Percentiles rank a stretch among this genome's conserved stretches.
phyloP scores from a whole-genome alignment of 2,797 vertebrate genomes.

The Bucorvus abyssinicus region DNA sequence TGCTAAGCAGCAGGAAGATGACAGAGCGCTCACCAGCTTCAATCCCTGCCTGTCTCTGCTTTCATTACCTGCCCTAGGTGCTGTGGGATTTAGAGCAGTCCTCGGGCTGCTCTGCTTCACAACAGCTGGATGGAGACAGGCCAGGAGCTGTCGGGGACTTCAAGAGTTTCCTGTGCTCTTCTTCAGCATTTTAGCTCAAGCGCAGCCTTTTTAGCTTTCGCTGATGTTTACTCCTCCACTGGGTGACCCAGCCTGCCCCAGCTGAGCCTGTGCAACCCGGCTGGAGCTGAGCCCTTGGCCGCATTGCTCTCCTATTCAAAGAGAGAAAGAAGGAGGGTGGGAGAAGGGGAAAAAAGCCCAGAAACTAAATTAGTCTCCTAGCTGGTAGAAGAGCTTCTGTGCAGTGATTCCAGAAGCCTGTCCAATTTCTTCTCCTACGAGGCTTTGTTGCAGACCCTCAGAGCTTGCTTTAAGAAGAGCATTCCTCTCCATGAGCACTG shows the following conservation, averaged over 20 bases:
- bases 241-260: neutral
- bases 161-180: neutral
- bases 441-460: neutral
- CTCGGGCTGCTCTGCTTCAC: neutral
- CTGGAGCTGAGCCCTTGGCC: conserved; percentile 15
- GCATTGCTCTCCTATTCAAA: neutral
- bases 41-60: neutral
- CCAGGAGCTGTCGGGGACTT: neutral
- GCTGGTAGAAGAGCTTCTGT: neutral
- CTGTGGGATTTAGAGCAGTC: neutral
- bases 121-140: neutral
- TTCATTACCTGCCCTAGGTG: neutral
- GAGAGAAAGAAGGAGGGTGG: neutral
- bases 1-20: neutral
- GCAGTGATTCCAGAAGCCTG: neutral
- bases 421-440: neutral
- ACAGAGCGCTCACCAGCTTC: neutral
- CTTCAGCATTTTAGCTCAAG: neutral
- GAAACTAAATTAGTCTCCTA: conserved; percentile 27
- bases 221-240: neutral
- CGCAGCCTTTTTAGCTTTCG: neutral
- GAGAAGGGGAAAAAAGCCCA: neutral
- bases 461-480: neutral
- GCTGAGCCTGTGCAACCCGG: neutral
- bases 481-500: neutral